Evolutionary conservation across 2,888 invertebrate species (phyloP), one percentile per base, ranked within the genome.

Genomic region (Mythimna loreyi): DNA sequence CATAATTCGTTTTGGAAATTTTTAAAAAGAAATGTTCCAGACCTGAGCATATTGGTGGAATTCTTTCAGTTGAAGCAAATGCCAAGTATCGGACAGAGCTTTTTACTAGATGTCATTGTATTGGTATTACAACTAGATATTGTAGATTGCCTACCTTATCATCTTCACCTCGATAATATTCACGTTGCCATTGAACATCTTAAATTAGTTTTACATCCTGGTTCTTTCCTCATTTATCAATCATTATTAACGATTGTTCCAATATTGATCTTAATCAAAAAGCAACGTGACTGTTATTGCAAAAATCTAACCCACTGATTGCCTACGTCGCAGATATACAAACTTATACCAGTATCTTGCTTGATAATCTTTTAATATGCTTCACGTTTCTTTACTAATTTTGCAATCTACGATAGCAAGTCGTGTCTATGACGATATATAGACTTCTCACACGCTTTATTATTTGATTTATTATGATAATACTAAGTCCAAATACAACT

Each of bases 221-320:
- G 6, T 53, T 45, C 11, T 45, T 36, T 36, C 30, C 9, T 16
- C n/a, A 63, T 55, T 19, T 30, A 53, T 65, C 25, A 74, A 53
- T 65, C 25, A 74, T 66, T 11, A 40, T 49, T 19, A 30, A 47
- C 28, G 6, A 73, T 68, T 56, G 57, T 16, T 49, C n/a, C n/a
- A 43, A 16, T 33, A 33, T 40, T 47, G 55, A 75, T 75, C 25
- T 2, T 13, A 43, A 56, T 75, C 55, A 33, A 56, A n/a, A 33
- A 0, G 11, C 9, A 33, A 49, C 33, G 40, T 55, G 68, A 56
- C 16, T 43, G 9, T 43, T 36, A 50, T 23, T 55, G 30, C 45
- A 68, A 52, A 73, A 57, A 45, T 11, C 40, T 40, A 19, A 40
- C 16, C 16, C 19, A 16, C 16, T 6, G 16, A 40, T 40, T 23